phyloP scores from a whole-genome alignment of 2,888 invertebrate genomes.

The Vannuccia rotundouncinata region DNA sequence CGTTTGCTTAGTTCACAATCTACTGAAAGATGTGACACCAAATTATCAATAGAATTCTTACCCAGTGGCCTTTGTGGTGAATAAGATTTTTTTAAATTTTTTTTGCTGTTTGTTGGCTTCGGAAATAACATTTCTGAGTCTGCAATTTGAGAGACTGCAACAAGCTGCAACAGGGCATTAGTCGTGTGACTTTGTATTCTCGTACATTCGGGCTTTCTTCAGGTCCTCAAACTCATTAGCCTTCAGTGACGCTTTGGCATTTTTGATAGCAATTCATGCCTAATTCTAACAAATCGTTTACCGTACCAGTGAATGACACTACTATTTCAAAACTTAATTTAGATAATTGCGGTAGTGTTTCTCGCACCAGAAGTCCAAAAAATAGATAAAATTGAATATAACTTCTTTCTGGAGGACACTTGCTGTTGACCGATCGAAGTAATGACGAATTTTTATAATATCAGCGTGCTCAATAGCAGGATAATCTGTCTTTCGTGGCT shows the following conservation, averaged over 20 bases:
- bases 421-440: too few species aligned
- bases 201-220: background rate
- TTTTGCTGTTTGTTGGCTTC: background rate
- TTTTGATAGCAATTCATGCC: background rate
- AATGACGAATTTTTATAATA: too few species aligned
- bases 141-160: background rate
- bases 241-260: background rate
- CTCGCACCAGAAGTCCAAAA: too few species aligned
- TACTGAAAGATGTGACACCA: background rate
- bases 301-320: background rate
- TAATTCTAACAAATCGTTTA: background rate
- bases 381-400: too few species aligned
- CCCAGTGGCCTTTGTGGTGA: background rate
- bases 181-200: background rate
- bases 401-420: too few species aligned
- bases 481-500: too few species aligned
- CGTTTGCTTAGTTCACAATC: background rate
- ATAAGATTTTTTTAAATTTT: background rate
- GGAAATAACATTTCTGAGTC: background rate
- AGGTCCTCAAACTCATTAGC: background rate
- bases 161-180: background rate
- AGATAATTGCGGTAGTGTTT: background rate
- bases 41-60: background rate
- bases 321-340: background rate
- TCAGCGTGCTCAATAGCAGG: too few species aligned